phyloP scores from a whole-genome alignment of 2,797 vertebrate species.

The Microctenopoma steveboyesi region DNA sequence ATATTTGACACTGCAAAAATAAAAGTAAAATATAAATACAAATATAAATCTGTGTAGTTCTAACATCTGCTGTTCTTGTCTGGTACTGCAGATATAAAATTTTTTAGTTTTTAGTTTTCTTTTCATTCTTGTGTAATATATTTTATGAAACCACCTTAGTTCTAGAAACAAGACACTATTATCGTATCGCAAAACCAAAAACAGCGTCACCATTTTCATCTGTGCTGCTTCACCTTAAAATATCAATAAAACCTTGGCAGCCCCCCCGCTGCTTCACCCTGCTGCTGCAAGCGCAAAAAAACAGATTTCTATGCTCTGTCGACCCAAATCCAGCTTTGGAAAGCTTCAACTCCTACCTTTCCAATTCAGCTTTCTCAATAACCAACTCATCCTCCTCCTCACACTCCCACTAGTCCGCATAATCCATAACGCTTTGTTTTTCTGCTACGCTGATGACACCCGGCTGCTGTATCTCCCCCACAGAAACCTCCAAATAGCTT shows the following conservation, averaged over 20 bases:
- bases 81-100: conserved; percentile 9
- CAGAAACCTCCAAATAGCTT: conserved; percentile 51
- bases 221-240: conserved; percentile 66
- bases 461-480: conserved; percentile 57
- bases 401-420: conserved; percentile 64
- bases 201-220: conserved; percentile 57
- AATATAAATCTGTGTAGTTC: not conserved
- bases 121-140: conserved; percentile 39
- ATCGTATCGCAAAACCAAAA: conserved; percentile 42
- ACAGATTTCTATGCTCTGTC: conserved; percentile 70
- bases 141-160: conserved; percentile 39
- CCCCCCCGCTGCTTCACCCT: conserved; percentile 59
- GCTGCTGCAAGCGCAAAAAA: conserved; percentile 48
- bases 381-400: conserved; percentile 75
- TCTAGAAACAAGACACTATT: conserved; percentile 37
- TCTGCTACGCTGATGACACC: conserved; percentile 60
- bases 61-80: conserved; percentile 11
- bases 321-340: conserved; percentile 76
- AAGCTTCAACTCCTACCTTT: conserved; percentile 73
- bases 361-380: conserved; percentile 73
- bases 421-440: conserved; percentile 71
- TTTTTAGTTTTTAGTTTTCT: not conserved
- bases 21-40: conserved; percentile 1
- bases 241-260: conserved; percentile 74
- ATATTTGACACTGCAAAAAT: conserved; percentile 33